A percentile compares a stretch with the other conserved stretches of the same genome.
Evolutionary conservation across 2,888 invertebrate species (phyloP).

Genomic region (Callinectes sapidus): DNA sequence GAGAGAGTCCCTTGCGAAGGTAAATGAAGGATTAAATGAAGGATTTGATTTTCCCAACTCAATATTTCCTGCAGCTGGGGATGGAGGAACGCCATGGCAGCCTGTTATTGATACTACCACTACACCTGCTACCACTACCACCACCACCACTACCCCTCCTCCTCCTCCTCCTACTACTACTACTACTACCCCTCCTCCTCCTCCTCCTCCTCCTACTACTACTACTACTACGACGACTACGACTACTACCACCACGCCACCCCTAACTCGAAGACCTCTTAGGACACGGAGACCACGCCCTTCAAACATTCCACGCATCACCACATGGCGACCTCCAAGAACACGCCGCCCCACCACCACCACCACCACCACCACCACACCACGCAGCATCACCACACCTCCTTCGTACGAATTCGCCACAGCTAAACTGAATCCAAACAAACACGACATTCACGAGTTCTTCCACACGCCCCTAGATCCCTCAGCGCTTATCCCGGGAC

Average conservation of each 20-base stretch:
- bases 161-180: too few species aligned
- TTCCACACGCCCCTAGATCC: constrained; percentile 51
- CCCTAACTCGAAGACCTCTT: background rate
- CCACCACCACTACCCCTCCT: background rate
- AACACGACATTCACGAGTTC: constrained; percentile 53
- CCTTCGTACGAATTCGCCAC: constrained; percentile 43
- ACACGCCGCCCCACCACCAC: background rate
- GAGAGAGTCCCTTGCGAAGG: background rate
- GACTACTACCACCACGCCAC: background rate
- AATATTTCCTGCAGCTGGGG: background rate
- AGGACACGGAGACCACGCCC: background rate
- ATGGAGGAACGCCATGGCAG: constrained; percentile 8
- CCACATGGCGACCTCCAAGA: background rate
- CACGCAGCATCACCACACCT: constrained; percentile 22
- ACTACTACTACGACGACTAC: background rate
- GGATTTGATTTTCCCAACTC: background rate
- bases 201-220: constrained; percentile 15
- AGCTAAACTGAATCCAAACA: constrained; percentile 36
- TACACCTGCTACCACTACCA: background rate
- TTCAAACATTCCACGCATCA: background rate
- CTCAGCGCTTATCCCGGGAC: constrained; percentile 49
- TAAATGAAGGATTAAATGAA: background rate
- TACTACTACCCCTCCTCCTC: background rate
- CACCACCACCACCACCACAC: constrained; percentile 15
- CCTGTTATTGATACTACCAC: constrained; percentile 23